Percentiles rank a stretch among this genome's conserved stretches.
Evolutionary conservation across 92 coral and sea anemone species (phyloP).

Genomic region (Epizoanthus stellaris): DNA sequence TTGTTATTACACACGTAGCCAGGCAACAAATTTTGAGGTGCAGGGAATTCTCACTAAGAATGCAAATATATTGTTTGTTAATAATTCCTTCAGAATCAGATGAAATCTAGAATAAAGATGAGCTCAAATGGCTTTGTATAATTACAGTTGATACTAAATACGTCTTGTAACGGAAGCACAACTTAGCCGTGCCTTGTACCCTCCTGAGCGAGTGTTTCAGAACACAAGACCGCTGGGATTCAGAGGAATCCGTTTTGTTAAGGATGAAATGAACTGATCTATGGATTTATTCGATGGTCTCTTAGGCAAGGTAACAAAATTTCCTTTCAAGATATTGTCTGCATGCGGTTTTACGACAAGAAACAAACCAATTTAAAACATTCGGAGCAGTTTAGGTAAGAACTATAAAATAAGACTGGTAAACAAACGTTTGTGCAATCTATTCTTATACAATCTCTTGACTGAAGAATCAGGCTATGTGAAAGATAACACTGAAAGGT

Average conservation of each 20-base stretch:
- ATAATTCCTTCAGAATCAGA: slow-evolving; percentile 20
- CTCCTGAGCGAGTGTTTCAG: no score
- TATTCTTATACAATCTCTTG: not conserved
- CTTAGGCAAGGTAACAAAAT: slow-evolving; percentile 5
- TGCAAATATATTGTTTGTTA: slow-evolving; percentile 4
- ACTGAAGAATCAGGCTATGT: no score
- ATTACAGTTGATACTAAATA: no score
- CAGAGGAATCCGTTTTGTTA: not conserved
- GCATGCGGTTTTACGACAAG: no score
- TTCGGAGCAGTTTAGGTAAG: no score
- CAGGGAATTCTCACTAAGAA: slow-evolving; percentile 20
- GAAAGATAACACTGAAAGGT: no score
- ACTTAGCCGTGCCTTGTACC: no score
- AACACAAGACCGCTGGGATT: not conserved
- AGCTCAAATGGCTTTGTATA: not conserved
- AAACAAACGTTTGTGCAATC: not conserved
- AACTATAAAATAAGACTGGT: not conserved
- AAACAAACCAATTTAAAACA: no score
- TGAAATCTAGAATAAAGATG: not conserved
- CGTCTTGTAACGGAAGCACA: no score
- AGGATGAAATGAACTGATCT: not conserved
- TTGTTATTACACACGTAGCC: not conserved
- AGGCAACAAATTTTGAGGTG: not conserved
- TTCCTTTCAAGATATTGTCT: no score
- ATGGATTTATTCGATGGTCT: slow-evolving; percentile 12